Conservation (phyloP, 2,888 invertebrate genomes). For the Ferrisia virgata region DNA sequence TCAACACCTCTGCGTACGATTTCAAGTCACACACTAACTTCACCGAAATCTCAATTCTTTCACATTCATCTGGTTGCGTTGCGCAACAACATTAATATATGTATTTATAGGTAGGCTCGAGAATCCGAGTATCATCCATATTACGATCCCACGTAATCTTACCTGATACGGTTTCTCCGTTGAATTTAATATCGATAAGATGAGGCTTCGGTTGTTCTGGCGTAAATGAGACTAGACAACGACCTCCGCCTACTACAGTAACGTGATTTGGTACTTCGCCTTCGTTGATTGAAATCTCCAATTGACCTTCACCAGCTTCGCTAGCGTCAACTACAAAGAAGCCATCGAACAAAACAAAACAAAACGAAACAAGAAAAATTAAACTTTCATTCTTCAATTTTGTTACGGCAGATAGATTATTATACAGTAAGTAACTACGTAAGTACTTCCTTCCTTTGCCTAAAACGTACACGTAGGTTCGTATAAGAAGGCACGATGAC, state of each 20-base stretch:
- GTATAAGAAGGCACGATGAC: not conserved
- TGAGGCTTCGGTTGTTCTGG: slow-evolving; percentile 89
- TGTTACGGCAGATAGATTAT: not conserved
- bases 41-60: not conserved
- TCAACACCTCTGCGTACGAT: not conserved
- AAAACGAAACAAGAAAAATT: slow-evolving; percentile 39
- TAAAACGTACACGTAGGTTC: not conserved
- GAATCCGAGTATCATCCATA: not conserved
- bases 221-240: slow-evolving; percentile 90
- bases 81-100: not conserved
- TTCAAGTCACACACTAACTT: not conserved
- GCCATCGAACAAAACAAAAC: slow-evolving; percentile 51
- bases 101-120: not conserved
- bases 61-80: not conserved
- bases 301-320: slow-evolving; percentile 96
- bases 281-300: slow-evolving; percentile 98
- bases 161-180: slow-evolving; percentile 86
- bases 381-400: slow-evolving; percentile 13
- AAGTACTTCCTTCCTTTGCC: not conserved
- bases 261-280: slow-evolving; percentile 99
- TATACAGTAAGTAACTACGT: too few species aligned
- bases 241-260: slow-evolving; percentile 87
- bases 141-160: slow-evolving; percentile 34
- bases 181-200: slow-evolving; percentile 92
- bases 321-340: slow-evolving; percentile 81